Conservation (phyloP, 2,113 vertebrate genomes). For the Hemiprocne comata region DNA sequence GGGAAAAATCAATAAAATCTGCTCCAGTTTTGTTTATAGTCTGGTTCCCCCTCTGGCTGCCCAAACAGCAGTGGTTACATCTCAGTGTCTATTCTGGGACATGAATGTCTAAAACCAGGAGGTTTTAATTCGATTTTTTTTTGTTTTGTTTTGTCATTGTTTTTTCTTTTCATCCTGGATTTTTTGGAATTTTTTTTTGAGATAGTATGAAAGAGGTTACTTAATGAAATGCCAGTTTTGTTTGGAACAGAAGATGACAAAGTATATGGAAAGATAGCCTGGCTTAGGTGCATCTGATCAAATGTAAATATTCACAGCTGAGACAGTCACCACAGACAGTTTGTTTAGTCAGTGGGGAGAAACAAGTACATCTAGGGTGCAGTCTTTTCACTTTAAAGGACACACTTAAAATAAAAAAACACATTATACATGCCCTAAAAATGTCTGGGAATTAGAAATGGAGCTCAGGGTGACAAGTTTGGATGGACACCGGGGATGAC, state of each 20-base stretch:
- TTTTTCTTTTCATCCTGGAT: neutral
- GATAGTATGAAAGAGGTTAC: neutral
- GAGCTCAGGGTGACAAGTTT: neutral
- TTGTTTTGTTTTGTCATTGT: too few species aligned
- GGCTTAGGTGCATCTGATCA: slow-evolving; percentile 22
- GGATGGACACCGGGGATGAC: neutral
- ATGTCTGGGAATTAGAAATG: neutral
- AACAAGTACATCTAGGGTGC: neutral
- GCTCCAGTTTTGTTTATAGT: slow-evolving; percentile 57
- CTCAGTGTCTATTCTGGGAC: slow-evolving; percentile 30
- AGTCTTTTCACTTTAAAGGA: neutral
- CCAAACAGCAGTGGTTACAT: slow-evolving; percentile 8
- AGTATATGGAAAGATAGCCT: neutral
- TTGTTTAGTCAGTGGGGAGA: neutral
- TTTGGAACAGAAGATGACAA: neutral
- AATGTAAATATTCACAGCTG: slow-evolving; percentile 34
- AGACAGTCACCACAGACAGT: neutral
- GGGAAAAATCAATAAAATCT: slow-evolving; percentile 65
- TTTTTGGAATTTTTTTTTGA: slow-evolving; percentile 3
- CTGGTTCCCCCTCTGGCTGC: slow-evolving; percentile 46
- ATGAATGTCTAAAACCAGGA: neutral
- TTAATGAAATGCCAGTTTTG: neutral
- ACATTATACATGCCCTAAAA: neutral
- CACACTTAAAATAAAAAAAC: neutral
- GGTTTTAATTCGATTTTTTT: neutral